phyloP scores from a whole-genome alignment of 2,888 invertebrate species.

The Nebria brevicollis region DNA sequence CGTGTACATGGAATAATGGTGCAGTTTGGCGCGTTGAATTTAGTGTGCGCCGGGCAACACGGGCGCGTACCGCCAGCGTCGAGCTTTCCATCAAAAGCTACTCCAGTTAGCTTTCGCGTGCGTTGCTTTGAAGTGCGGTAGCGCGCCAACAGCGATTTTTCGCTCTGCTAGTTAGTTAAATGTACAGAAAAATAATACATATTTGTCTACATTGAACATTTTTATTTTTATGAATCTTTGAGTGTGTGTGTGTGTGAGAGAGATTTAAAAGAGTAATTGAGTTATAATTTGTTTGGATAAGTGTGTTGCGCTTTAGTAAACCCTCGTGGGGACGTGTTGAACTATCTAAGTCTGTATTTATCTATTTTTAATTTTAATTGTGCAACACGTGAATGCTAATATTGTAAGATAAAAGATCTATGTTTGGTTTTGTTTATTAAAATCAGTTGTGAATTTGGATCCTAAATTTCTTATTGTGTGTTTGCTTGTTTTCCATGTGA shows the following conservation, averaged over 20 bases:
- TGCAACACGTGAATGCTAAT: too few relatives aligned
- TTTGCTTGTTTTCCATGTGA: too few relatives aligned
- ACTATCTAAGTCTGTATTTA: too few relatives aligned
- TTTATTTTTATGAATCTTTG: background rate
- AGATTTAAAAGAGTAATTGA: background rate
- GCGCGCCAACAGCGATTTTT: background rate
- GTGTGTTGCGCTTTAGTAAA: too few relatives aligned
- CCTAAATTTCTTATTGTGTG: too few relatives aligned
- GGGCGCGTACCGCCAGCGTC: background rate
- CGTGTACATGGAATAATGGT: background rate
- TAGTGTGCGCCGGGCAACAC: background rate
- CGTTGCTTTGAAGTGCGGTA: slow-evolving; percentile 2
- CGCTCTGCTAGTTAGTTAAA: background rate
- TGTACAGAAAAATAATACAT: background rate
- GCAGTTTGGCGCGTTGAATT: slow-evolving; percentile 14
- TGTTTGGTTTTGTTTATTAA: too few relatives aligned
- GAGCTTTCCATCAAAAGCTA: slow-evolving; percentile 17
- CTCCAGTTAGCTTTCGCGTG: slow-evolving; percentile 14
- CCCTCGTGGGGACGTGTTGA: too few relatives aligned
- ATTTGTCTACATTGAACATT: background rate
- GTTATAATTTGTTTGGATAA: background rate
- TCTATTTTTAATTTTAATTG: too few relatives aligned
- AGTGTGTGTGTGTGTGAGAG: background rate
- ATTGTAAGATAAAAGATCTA: too few relatives aligned
- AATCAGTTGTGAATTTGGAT: too few relatives aligned